Evolutionary conservation across 2,888 invertebrate species (phyloP).

Genomic region (Sinhomidia bicolor): DNA sequence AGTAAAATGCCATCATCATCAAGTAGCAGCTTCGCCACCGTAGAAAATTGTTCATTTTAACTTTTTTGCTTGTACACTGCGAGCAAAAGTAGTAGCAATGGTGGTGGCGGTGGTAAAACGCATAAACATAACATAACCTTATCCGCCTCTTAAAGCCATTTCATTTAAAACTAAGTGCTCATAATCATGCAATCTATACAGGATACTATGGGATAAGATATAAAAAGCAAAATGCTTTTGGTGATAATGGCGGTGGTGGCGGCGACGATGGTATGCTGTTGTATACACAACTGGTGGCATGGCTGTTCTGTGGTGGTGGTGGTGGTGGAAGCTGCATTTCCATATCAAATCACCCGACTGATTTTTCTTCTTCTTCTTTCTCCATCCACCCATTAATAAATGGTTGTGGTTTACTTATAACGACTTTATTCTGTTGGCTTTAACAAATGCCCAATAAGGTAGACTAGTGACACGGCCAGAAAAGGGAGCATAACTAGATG

Average conservation of each 20-base stretch:
- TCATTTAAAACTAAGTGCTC: slow-evolving; percentile 70
- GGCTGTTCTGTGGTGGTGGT: neutral
- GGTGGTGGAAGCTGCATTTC: slow-evolving; percentile 8
- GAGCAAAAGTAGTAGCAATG: neutral
- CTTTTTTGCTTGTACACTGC: slow-evolving; percentile 11
- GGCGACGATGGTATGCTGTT: no score
- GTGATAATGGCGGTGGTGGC: slow-evolving; percentile 22
- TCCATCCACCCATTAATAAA: slow-evolving; percentile 59
- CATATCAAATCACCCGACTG: slow-evolving; percentile 39
- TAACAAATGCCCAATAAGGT: neutral
- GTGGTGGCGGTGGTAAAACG: slow-evolving; percentile 6
- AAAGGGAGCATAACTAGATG: neutral
- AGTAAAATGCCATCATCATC: neutral
- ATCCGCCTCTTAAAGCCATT: slow-evolving; percentile 61
- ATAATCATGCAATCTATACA: slow-evolving; percentile 70
- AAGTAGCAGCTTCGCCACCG: slow-evolving; percentile 28
- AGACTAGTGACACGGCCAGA: neutral
- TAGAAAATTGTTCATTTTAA: slow-evolving; percentile 60
- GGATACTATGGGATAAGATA: slow-evolving; percentile 29
- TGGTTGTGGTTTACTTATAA: slow-evolving; percentile 34
- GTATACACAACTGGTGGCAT: neutral
- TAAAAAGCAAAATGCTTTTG: slow-evolving; percentile 38
- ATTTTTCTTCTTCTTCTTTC: slow-evolving; percentile 51
- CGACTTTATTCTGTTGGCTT: neutral
- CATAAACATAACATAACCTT: slow-evolving; percentile 58